Conservation (phyloP, 2,113 vertebrate species). For the Miniopterus natalensis region DNA sequence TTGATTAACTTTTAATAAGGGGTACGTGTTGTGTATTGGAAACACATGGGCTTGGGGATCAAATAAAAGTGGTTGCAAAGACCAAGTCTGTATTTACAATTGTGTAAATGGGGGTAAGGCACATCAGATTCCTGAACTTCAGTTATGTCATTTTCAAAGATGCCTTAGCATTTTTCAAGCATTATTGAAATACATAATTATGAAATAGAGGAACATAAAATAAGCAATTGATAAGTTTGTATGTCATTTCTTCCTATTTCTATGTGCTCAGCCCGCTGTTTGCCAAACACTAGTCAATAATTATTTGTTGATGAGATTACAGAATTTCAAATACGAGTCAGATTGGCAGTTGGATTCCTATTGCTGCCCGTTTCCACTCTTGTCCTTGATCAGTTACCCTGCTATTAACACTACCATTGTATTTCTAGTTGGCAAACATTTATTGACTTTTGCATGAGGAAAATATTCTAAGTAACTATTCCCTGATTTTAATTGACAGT, state of each 20-base stretch:
- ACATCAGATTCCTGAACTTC: not conserved
- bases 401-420: not conserved
- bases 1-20: not conserved
- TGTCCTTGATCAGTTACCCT: not conserved
- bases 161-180: not conserved
- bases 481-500: constrained; percentile 2
- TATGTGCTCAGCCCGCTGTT: not conserved
- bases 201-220: not conserved
- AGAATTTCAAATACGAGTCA: not conserved
- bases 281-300: not conserved
- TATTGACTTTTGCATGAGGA: not conserved
- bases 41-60: not conserved
- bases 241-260: not conserved
- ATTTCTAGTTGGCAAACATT: not conserved
- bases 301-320: not conserved
- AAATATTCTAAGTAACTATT: not conserved
- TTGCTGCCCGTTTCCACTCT: not conserved
- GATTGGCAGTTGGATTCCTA: not conserved
- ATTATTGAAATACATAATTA: not conserved
- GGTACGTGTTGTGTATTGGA: not conserved
- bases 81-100: not conserved
- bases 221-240: not conserved
- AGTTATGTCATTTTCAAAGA: not conserved
- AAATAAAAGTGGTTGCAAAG: not conserved
- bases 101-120: not conserved